These are phyloP conservation scores for Hydrozoanthus tunicans DNA, from an alignment of 64 coral and sea anemone species.

Conservation along the genomic window DNA sequence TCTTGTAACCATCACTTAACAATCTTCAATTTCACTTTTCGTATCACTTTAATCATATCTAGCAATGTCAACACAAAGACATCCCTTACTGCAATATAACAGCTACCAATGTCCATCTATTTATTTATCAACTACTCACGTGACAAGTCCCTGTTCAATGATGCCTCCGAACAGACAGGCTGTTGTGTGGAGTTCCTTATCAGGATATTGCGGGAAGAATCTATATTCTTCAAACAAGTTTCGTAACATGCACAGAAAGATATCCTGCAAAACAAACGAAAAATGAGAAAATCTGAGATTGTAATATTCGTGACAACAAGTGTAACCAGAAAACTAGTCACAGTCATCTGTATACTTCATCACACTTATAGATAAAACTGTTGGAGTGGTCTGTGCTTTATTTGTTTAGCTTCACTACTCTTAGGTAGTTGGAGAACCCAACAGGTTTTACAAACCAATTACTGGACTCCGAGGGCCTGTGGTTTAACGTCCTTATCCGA, in stretches of 20 bases:
- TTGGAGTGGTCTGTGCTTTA: too few species aligned
- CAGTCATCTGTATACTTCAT: too few species aligned
- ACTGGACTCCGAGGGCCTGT: too few species aligned
- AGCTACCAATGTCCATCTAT: too few species aligned
- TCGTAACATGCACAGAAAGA: constrained; percentile 97
- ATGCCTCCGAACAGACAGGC: constrained; percentile 98
- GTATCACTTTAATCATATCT: neutral
- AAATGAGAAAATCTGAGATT: neutral
- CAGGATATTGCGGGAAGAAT: constrained; percentile 95
- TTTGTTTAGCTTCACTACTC: too few species aligned
- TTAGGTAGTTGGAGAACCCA: too few species aligned
- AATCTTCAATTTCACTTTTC: neutral
- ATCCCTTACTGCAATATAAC: neutral
- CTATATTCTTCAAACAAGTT: constrained; percentile 99
- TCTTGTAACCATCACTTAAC: neutral
- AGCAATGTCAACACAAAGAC: neutral
- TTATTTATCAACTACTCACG: constrained; percentile 63
- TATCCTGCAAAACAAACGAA: constrained; percentile 66
- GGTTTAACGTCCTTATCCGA: too few species aligned
- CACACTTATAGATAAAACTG: too few species aligned
- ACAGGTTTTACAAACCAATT: too few species aligned
- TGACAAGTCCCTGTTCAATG: constrained; percentile 98
- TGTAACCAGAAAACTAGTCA: neutral
- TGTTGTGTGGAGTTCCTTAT: constrained; percentile 97
- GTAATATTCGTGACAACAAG: neutral